These are phyloP conservation scores for Aphelocoma californica DNA, from an alignment of 2,797 vertebrate species.

Conservation along the genomic window DNA sequence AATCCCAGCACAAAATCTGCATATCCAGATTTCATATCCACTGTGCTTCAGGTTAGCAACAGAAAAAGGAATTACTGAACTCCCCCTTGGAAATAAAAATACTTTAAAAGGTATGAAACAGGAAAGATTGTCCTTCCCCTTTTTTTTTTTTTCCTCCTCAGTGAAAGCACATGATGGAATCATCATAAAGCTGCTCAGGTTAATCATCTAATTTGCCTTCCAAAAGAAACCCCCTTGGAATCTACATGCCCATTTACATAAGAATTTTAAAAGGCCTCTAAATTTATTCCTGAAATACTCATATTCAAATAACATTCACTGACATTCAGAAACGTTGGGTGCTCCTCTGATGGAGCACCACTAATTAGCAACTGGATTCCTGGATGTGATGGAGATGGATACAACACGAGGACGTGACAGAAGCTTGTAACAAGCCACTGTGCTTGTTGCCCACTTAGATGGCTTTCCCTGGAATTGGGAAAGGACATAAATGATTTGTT, in stretches of 20 bases:
- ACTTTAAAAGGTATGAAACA: not conserved
- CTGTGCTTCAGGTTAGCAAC: not conserved
- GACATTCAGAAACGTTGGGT: not conserved
- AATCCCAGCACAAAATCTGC: constrained; percentile 12
- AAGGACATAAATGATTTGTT: not conserved
- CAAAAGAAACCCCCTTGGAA: constrained; percentile 13
- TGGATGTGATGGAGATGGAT: not conserved
- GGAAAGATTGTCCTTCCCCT: not conserved
- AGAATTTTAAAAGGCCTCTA: not conserved
- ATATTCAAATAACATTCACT: not conserved
- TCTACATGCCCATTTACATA: not conserved
- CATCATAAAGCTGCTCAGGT: constrained; percentile 10
- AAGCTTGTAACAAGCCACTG: not conserved
- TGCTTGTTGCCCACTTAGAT: not conserved
- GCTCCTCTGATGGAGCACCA: not conserved
- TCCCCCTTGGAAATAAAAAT: not conserved
- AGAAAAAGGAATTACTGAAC: not conserved
- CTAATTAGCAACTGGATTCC: not conserved
- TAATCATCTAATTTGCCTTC: constrained; percentile 36
- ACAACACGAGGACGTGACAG: not conserved
- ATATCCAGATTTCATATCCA: not conserved
- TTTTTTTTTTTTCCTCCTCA: not conserved
- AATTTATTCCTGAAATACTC: constrained; percentile 7
- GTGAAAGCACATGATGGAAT: not conserved
- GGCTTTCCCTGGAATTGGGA: not conserved